Base-by-base conservation (phyloP, 2,888 invertebrate species). In the Micoletzkya japonica region DNA sequence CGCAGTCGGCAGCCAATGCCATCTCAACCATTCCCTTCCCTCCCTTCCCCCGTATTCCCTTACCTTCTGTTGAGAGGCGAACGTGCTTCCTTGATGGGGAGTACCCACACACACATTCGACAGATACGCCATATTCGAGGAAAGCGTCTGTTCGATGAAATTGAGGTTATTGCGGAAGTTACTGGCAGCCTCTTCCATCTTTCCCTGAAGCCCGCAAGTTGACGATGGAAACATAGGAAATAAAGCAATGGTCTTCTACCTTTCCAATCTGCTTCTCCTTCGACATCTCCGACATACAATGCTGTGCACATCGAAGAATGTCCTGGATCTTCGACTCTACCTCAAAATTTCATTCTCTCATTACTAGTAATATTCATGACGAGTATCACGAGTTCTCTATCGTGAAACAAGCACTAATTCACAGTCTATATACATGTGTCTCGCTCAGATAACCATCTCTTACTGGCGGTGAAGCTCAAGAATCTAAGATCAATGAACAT, bases 241-340 rank as follows among this genome's bases (percentile, higher is more conserved):
- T n/a, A n/a, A n/a, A n/a, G n/a, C n/a, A n/a, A n/a, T n/a, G n/a
- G n/a, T n/a, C n/a, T n/a, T n/a, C n/a, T 30, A 76, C 79, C 69
- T 74, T 77, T 34, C 73, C 70, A 7, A 75, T 73, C 59, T 79
- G 79, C 60, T 78, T 78, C 26, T 79, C 79, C 67, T 77, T 79
- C 10, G 71, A 54, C 30, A 79, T 67, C 59, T 79, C 79, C 20
- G 54, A 59, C 39, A 79, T 61, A 24, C 72, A 72, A 1, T 24
- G 20, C 36, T 74, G 74, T 7, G 73, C 66, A 39, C 49, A 20
- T 70, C 70, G 74, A 70, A 79, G 70, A 61, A 79, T 68, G 2
- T 76, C 76, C 52, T 76, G 74, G 34, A 77, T 76, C 4, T 69
- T 71, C 68, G 70, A 73, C 50, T 79, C 79, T 26, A 72, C 74